These are phyloP conservation scores for Bradypodion ventrale DNA, from an alignment of 2,797 vertebrate species.

Conservation along the genomic window DNA sequence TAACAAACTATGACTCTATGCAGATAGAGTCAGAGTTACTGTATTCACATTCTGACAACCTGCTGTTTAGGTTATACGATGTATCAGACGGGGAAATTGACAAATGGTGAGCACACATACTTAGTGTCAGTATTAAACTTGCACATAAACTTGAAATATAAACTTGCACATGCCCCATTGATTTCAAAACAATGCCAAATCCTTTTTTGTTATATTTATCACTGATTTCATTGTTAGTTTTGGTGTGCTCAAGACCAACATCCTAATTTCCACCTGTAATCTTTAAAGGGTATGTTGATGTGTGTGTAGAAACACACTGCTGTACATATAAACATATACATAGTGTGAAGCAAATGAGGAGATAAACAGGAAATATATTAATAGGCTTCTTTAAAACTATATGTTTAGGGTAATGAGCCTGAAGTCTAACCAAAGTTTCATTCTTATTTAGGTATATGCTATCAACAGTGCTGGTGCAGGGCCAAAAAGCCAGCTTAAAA, in stretches of 20 bases:
- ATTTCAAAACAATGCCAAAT: neutral
- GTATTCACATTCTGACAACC: no score
- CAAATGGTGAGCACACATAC: neutral
- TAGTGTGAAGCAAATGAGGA: neutral
- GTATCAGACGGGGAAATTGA: neutral
- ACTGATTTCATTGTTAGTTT: neutral
- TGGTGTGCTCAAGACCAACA: neutral
- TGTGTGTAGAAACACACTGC: neutral
- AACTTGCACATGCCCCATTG: neutral
- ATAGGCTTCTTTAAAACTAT: neutral
- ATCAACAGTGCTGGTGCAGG: slow-evolving; percentile 90
- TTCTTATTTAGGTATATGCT: slow-evolving; percentile 84
- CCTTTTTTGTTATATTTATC: no score
- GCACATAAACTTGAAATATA: no score
- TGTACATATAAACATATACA: neutral
- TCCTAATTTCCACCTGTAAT: neutral
- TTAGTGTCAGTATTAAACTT: neutral
- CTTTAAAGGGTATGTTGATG: neutral
- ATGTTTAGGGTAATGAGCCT: neutral
- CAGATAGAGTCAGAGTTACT: no score
- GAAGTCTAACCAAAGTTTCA: slow-evolving; percentile 23
- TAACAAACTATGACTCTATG: no score
- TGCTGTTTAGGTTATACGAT: neutral
- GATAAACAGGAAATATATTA: neutral
- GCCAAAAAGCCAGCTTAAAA: slow-evolving; percentile 86